Evolutionary conservation across 1,140 invertebrate species (phyloP), one percentile per base, ranked within the genome.

Genomic region (Hesperophylax magnus): DNA sequence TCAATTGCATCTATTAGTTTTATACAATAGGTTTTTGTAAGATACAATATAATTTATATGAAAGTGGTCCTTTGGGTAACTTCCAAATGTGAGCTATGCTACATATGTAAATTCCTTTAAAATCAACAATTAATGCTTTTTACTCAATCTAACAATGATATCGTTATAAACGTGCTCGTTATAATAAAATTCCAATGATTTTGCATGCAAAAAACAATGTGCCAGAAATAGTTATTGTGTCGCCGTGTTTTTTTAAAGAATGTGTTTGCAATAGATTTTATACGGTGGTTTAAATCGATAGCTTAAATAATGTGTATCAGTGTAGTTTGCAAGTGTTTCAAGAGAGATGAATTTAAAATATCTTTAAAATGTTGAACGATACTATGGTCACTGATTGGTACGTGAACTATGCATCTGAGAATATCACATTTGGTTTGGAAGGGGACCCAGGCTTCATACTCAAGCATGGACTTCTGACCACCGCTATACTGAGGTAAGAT

Each of bases 391-490:
- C 56, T 17, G 80, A 81, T 54, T 77, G 76, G 80, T 56, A 65
- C 4, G 7, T 74, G 5, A 76, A 63, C 27, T 72, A 78, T 58
- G 58, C 53, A 1, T 39, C 74, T 8, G 54, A 79, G 18, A 82
- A 84, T 53, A 52, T 47, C 56, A 80, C 52, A 22, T 84, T 82
- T 31, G 83, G 80, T 24, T 24, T 75, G 8, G 76, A 84, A 15
- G 83, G 78, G 3, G 83, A 84, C 75, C 83, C 83, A 5, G 83
- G 77, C 2, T 84, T 84, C 39, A 22, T 78, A n/a, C 76, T 84
- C 9, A 81, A 78, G 31, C 78, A 84, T 81, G 83, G 83, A 34
- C 60, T 82, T 31, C 39, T 82, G 27, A 84, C 83, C 17, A 84
- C 83, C 0, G 77, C 80, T 11, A 84, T 84, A 53, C 47, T 84